Conservation (phyloP, 1,140 invertebrate genomes). For the Chymomyza costata region DNA sequence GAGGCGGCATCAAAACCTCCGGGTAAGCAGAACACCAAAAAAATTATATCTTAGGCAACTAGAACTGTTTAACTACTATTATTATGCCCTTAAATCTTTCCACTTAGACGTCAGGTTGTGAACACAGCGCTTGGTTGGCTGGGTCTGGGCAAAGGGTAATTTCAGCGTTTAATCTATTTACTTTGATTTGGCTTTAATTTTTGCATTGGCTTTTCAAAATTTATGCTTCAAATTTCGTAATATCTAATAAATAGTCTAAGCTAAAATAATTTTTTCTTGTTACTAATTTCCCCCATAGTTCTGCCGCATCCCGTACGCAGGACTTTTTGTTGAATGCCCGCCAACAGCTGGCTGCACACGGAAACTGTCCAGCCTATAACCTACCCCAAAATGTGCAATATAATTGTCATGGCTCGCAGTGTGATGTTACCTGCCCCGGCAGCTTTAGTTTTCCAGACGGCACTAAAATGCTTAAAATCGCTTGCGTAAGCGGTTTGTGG, state of each 20-base stretch:
- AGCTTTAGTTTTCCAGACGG: slow-evolving; percentile 80
- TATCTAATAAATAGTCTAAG: not conserved
- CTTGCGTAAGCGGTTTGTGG: slow-evolving; percentile 79
- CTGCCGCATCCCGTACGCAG: slow-evolving; percentile 8
- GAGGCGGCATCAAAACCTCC: slow-evolving; percentile 36
- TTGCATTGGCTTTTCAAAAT: not conserved
- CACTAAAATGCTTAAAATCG: slow-evolving; percentile 75
- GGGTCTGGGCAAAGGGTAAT: slow-evolving; percentile 47
- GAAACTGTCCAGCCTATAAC: slow-evolving; percentile 34
- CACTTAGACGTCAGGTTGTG: slow-evolving; percentile 24
- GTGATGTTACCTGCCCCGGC: slow-evolving; percentile 77
- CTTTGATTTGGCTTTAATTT: not conserved
- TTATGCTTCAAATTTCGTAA: not conserved
- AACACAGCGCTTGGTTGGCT: slow-evolving; percentile 36
- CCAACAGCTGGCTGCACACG: slow-evolving; percentile 29
- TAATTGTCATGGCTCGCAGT: slow-evolving; percentile 62
- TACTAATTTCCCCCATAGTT: not conserved
- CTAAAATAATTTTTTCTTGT: not conserved
- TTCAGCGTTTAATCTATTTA: not conserved
- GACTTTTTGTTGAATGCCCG: slow-evolving; percentile 43
- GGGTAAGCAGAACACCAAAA: not conserved
- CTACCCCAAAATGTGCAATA: slow-evolving; percentile 49
- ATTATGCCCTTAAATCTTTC: too few species aligned
- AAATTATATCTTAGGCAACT: too few species aligned
- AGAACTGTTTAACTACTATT: too few species aligned